Conservation (phyloP, 2,888 invertebrate species). For the Drosophila maculinotata region DNA sequence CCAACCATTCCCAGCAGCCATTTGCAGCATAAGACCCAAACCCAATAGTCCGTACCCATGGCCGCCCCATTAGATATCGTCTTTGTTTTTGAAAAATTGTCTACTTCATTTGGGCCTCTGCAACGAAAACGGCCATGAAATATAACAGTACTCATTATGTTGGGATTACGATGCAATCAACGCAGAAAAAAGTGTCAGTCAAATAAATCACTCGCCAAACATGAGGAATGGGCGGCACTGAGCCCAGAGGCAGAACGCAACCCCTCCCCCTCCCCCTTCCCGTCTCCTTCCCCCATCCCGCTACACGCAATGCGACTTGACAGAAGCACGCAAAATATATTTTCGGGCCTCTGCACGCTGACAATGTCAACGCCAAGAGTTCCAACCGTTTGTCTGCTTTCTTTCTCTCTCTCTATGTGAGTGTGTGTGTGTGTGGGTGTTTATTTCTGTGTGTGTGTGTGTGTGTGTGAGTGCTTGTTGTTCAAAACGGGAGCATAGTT, state of each 20-base stretch:
- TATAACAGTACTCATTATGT: slow-evolving; percentile 83
- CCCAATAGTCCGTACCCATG: background rate
- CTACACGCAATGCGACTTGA: slow-evolving; percentile 54
- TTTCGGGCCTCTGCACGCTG: slow-evolving; percentile 63
- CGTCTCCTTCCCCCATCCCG: background rate
- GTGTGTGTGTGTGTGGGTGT: slow-evolving; percentile 22
- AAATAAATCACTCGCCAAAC: slow-evolving; percentile 82
- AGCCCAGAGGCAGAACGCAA: slow-evolving; percentile 22
- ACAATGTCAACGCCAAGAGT: slow-evolving; percentile 74
- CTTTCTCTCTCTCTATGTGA: slow-evolving; percentile 2
- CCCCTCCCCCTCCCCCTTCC: background rate
- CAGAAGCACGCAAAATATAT: slow-evolving; percentile 64
- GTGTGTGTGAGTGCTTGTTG: slow-evolving; percentile 5
- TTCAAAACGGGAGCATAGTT: slow-evolving; percentile 68
- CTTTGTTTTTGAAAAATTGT: slow-evolving; percentile 80
- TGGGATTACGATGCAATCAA: slow-evolving; percentile 83
- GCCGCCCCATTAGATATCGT: slow-evolving; percentile 47
- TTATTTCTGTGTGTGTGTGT: slow-evolving; percentile 14
- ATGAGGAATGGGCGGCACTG: slow-evolving; percentile 54
- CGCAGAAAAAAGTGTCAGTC: slow-evolving; percentile 82
- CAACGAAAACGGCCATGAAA: slow-evolving; percentile 74
- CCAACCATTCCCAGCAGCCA: background rate
- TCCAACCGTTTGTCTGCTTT: slow-evolving; percentile 51
- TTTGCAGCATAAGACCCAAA: background rate
- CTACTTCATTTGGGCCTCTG: slow-evolving; percentile 73